Conservation (phyloP, 2,113 vertebrate species). For the Eolophus roseicapilla region DNA sequence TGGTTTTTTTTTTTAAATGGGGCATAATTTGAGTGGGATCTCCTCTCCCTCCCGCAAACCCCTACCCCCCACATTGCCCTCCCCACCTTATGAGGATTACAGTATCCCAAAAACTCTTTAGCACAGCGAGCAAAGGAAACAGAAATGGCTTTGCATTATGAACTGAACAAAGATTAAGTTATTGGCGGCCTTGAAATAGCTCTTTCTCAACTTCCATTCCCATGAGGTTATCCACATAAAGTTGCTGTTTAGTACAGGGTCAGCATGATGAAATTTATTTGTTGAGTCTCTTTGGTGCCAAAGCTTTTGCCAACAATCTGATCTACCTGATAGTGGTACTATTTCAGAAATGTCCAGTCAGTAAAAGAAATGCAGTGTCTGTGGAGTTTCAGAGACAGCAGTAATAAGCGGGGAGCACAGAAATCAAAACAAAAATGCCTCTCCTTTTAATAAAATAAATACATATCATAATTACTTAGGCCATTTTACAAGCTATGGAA, state of each 20-base stretch:
- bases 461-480: background rate
- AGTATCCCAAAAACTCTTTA: conserved; percentile 59
- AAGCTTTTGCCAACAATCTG: conserved; percentile 77
- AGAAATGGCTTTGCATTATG: conserved; percentile 74
- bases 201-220: conserved; percentile 80
- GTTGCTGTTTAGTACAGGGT: conserved; percentile 76
- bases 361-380: conserved; percentile 59
- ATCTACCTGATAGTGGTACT: conserved; percentile 79
- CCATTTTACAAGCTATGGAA: background rate
- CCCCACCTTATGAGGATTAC: conserved; percentile 44
- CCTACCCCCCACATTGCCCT: conserved; percentile 59
- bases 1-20: conserved; percentile 20
- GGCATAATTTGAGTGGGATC: conserved; percentile 68
- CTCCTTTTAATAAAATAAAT: background rate
- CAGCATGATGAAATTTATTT: conserved; percentile 82
- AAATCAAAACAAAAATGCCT: background rate
- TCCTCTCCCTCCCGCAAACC: conserved; percentile 51
- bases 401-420: background rate
- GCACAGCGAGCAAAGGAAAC: conserved; percentile 60
- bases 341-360: conserved; percentile 76
- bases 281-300: conserved; percentile 82
- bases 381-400: conserved; percentile 41
- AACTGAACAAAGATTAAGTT: conserved; percentile 77
- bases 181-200: conserved; percentile 80
- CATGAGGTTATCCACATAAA: conserved; percentile 76